phyloP scores from a whole-genome alignment of 1,140 invertebrate species.

The Asbolus verrucosus region DNA sequence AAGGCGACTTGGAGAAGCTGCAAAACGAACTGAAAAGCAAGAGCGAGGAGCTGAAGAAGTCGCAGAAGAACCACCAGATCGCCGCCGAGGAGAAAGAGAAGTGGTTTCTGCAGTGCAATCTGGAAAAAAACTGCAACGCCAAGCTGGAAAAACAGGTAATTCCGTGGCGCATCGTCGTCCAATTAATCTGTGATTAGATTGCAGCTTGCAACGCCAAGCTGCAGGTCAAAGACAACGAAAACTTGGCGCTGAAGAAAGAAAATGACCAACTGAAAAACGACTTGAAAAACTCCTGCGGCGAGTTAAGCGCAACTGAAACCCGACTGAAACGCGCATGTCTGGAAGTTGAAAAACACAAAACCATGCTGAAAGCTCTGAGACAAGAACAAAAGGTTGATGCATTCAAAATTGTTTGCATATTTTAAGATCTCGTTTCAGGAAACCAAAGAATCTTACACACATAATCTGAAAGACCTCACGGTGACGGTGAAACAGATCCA shows the following conservation, averaged over 20 bases:
- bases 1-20: constrained; percentile 63
- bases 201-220: constrained; percentile 60
- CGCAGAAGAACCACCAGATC: constrained; percentile 65
- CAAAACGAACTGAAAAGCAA: constrained; percentile 65
- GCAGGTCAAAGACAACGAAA: constrained; percentile 64
- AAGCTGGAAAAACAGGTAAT: constrained; percentile 65
- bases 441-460: constrained; percentile 65
- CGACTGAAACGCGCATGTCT: constrained; percentile 67
- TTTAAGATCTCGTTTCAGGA: constrained; percentile 62
- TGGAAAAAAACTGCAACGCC: constrained; percentile 61
- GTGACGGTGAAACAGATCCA: constrained; percentile 64
- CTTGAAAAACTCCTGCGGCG: constrained; percentile 63
- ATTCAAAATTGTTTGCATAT: too few relatives aligned
- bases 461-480: constrained; percentile 64
- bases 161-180: not conserved
- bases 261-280: constrained; percentile 67
- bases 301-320: constrained; percentile 62
- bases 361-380: constrained; percentile 64
- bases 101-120: constrained; percentile 60
- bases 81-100: constrained; percentile 64
- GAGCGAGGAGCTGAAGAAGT: constrained; percentile 63
- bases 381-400: constrained; percentile 69
- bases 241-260: constrained; percentile 66
- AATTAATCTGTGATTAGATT: constrained; percentile 45
- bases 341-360: constrained; percentile 66